Conservation (phyloP, 2,113 vertebrate species). For the Corvus cornix region DNA sequence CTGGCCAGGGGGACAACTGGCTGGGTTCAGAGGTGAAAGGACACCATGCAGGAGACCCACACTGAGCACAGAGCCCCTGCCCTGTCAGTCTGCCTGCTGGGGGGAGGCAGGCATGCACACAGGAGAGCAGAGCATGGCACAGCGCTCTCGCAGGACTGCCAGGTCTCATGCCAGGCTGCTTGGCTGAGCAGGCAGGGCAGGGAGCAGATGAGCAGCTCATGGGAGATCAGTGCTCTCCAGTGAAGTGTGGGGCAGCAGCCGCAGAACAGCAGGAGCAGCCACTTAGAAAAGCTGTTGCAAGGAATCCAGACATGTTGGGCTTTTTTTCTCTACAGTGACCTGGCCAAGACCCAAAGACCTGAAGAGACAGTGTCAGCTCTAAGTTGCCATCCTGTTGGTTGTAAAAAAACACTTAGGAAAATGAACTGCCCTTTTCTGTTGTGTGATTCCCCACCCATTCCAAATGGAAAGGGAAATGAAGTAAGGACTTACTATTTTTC, state of each 20-base stretch:
- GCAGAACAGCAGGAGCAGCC: background rate
- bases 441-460: background rate
- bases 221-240: background rate
- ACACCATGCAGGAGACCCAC: background rate
- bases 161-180: background rate
- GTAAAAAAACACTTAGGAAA: background rate
- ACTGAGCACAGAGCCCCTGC: background rate
- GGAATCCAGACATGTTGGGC: background rate
- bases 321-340: background rate
- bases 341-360: background rate
- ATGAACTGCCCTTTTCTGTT: background rate
- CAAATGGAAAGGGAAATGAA: slow-evolving; percentile 4
- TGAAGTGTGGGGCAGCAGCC: background rate
- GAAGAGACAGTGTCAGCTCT: background rate
- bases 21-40: background rate
- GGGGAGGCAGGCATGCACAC: background rate
- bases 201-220: background rate
- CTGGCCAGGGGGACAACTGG: background rate
- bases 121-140: background rate
- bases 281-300: background rate
- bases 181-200: background rate
- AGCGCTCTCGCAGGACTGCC: accelerated
- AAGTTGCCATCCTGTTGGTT: background rate
- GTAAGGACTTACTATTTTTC: background rate
- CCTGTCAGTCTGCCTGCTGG: accelerated